phyloP scores from a whole-genome alignment of 2,888 invertebrate species.

The Drosophila atroscutellata region DNA sequence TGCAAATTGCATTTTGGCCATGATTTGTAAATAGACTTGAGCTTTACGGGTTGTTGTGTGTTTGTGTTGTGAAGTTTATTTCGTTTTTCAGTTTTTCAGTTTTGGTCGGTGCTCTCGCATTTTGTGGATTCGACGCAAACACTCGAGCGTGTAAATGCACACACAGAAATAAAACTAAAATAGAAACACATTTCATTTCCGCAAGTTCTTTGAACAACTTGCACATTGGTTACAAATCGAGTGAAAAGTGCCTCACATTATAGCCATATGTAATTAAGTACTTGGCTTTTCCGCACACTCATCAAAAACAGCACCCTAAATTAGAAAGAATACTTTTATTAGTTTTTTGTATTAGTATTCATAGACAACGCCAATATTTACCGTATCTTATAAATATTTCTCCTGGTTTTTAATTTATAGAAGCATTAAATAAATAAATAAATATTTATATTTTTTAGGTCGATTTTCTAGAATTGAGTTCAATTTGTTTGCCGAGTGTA shows the following conservation, averaged over 20 bases:
- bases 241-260: neutral
- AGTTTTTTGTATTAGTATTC: neutral
- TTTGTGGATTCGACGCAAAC: constrained; percentile 59
- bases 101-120: constrained; percentile 31
- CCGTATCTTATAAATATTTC: neutral
- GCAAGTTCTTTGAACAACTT: constrained; percentile 61
- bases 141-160: constrained; percentile 73
- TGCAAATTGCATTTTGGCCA: constrained; percentile 72
- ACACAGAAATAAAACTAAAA: constrained; percentile 70
- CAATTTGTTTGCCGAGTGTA: neutral
- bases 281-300: neutral
- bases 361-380: too few species aligned
- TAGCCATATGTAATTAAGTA: neutral
- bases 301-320: neutral
- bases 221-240: constrained; percentile 28
- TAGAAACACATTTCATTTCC: constrained; percentile 81
- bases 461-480: neutral
- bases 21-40: constrained; percentile 77
- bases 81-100: constrained; percentile 14
- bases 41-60: constrained; percentile 49
- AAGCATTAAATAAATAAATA: neutral
- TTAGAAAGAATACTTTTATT: neutral
- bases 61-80: constrained; percentile 28
- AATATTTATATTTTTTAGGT: neutral
- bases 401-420: neutral